phyloP scores from a whole-genome alignment of 2,797 vertebrate genomes.

The Intellagama lesueurii region DNA sequence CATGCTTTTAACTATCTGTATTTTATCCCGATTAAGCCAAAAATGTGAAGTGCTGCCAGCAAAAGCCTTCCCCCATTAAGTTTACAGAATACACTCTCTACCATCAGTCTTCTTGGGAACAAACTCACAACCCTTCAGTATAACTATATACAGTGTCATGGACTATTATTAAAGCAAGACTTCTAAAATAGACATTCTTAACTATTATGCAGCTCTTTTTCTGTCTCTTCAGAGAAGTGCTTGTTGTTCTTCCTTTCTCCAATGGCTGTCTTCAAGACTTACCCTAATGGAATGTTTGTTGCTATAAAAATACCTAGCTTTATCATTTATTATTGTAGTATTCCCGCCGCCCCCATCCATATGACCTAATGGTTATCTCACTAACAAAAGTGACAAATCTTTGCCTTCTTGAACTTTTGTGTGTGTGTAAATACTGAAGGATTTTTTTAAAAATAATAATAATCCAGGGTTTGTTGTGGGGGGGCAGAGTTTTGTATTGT shows the following conservation, averaged over 20 bases:
- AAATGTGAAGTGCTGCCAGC: slow-evolving; percentile 28
- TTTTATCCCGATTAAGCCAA: slow-evolving; percentile 60
- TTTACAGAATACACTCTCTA: slow-evolving; percentile 57
- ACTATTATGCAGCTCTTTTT: slow-evolving; percentile 39
- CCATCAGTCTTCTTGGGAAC: slow-evolving; percentile 28
- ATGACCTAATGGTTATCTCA: too few species aligned
- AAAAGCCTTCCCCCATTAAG: slow-evolving; percentile 8
- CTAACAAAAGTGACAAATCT: too few species aligned
- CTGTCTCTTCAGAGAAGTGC: slow-evolving; percentile 26
- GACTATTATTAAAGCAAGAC: slow-evolving; percentile 48
- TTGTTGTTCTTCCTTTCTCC: background rate
- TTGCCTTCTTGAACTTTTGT: too few species aligned
- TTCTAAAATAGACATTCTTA: slow-evolving; percentile 42
- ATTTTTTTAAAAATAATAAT: too few species aligned
- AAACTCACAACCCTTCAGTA: slow-evolving; percentile 56
- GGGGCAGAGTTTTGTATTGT: too few species aligned
- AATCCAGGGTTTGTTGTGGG: too few species aligned
- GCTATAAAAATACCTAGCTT: too few species aligned
- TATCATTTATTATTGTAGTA: too few species aligned
- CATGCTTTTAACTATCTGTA: slow-evolving; percentile 53
- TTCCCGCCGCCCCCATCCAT: too few species aligned
- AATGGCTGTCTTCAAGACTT: background rate
- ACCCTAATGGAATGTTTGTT: too few species aligned
- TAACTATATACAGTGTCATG: slow-evolving; percentile 53
- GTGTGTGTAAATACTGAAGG: too few species aligned